Percentiles rank a stretch among this genome's conserved stretches.
Conservation (phyloP, 2,797 vertebrate genomes). For the Pogoniulus pusillus region DNA sequence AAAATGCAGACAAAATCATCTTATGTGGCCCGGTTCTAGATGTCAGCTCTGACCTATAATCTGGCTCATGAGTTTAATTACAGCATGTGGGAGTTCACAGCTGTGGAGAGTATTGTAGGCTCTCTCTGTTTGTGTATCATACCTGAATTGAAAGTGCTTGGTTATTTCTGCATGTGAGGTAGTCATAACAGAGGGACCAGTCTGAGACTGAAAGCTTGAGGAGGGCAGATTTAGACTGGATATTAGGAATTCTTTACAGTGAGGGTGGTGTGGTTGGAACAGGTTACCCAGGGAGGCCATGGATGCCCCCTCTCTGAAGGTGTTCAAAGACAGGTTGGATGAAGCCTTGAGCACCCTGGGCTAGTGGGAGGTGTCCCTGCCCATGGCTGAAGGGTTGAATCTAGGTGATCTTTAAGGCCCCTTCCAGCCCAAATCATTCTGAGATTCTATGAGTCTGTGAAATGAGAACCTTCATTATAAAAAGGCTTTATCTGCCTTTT, state of each 20-base stretch:
- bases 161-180: neutral
- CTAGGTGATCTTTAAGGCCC: no score
- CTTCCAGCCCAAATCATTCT: no score
- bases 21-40: neutral
- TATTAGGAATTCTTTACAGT: no score
- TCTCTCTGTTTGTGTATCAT: neutral
- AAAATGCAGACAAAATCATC: neutral
- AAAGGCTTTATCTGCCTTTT: neutral
- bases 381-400: no score
- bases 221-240: no score
- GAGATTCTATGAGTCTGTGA: neutral
- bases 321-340: no score
- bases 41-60: neutral
- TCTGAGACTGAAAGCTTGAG: neutral
- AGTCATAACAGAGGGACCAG: neutral
- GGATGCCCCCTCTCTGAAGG: no score
- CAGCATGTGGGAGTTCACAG: neutral
- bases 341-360: no score
- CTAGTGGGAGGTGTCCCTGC: no score
- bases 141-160: neutral
- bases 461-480: neutral
- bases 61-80: neutral
- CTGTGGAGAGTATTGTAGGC: neutral
- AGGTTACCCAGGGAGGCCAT: no score
- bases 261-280: no score